Base-by-base conservation (phyloP, 2,888 invertebrate genomes). In the Junonia oenone region DNA sequence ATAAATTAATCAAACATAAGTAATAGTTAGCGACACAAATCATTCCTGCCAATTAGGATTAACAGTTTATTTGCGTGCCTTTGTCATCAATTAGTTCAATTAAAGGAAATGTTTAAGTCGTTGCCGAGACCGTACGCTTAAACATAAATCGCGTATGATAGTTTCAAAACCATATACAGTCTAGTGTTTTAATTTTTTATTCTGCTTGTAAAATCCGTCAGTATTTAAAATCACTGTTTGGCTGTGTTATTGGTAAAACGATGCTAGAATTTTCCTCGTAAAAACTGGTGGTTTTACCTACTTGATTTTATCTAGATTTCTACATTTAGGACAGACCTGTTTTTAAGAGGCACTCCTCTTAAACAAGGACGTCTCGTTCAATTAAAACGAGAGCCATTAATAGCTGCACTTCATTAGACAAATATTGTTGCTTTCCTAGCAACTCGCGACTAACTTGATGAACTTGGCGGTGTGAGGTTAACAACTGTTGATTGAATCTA, bases 391-490 rank as follows among this genome's bases (percentile, higher is more conserved):
- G 45, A 15, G 19, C 31, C 49, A 27, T 61, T 61, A 56, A 46
- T 57, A 51, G 51, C 43, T 35, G 37, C 52, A 27, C 40, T 31
- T 52, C 56, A 62, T 56, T 55, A 53, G 54, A 55, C 60, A 51
- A 35, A 60, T 54, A 52, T 48, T 50, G 45, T 48, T 50, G 45
- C 46, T 54, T 48, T 40, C 19, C 8, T 51, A 38, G 15, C 14
- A 9, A 43, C 14, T 14, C 13, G 15, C n/a, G 5, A 6, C 19
- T 14, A 22, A 22, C 22, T 2, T 22, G 22, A 3, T 22, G 22
- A 22, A 22, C 22, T 2, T 22, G 22, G 2, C 5, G 22, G 5
- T 35, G 33, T 1, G 13, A 33, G 3, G 8, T 13, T 14, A 35
- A 33, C 31, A n/a, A 13, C 13, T 33, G 22, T 22, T 22, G 22